Conservation (phyloP, 2,888 invertebrate genomes). For the Protophormia terraenovae region DNA sequence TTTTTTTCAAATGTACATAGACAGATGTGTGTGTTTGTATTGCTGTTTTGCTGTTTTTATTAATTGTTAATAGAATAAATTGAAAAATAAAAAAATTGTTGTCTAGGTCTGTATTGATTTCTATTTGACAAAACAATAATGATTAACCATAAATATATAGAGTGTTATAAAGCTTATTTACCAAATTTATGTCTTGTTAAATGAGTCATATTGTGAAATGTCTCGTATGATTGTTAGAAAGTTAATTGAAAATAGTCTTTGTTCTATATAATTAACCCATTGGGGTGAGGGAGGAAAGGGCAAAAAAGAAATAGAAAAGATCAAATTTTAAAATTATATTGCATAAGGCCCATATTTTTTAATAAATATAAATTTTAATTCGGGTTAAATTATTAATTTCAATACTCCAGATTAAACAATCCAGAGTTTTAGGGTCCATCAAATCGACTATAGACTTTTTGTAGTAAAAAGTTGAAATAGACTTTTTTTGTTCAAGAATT, state of each 20-base stretch:
- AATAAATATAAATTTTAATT: too few relatives aligned
- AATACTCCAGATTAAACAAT: too few relatives aligned
- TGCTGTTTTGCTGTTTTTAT: too few relatives aligned
- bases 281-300: not conserved
- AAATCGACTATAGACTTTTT: too few relatives aligned
- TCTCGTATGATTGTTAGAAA: not conserved
- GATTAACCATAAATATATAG: not conserved
- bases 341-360: too few relatives aligned
- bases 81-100: not conserved
- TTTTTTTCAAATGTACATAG: not conserved
- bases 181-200: not conserved
- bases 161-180: not conserved
- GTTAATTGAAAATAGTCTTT: not conserved
- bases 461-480: too few relatives aligned
- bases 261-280: not conserved
- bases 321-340: too few relatives aligned
- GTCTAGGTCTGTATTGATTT: not conserved
- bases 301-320: too few relatives aligned
- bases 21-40: not conserved
- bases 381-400: too few relatives aligned
- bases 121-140: not conserved
- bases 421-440: too few relatives aligned
- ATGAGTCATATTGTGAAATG: not conserved
- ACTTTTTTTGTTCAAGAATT: too few relatives aligned
- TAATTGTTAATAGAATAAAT: not conserved